Conservation (phyloP, 2,113 vertebrate species). For the Psilopogon haemacephalus region DNA sequence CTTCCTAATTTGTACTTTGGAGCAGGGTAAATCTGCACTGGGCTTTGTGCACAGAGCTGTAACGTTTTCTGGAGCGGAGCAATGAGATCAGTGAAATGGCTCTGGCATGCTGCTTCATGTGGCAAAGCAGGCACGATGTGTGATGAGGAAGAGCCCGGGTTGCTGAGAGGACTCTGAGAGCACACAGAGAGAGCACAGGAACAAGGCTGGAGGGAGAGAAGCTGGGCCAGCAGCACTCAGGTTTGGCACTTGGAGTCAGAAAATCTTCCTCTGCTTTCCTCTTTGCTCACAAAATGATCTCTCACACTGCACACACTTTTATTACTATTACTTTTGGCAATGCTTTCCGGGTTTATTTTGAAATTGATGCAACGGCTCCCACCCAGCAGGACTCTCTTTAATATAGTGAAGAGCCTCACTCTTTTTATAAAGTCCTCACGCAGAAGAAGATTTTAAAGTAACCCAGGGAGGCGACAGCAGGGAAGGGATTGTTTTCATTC, state of each 20-base stretch:
- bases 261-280: background rate
- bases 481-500: background rate
- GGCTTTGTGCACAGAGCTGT: background rate
- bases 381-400: background rate
- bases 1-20: background rate
- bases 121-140: background rate
- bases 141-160: background rate
- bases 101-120: accelerated
- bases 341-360: conserved; percentile 18
- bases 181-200: too few species aligned
- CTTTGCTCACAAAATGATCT: background rate
- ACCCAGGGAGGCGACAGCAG: accelerated
- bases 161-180: background rate
- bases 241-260: background rate
- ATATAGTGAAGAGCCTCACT: background rate
- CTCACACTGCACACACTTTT: background rate
- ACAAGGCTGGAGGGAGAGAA: background rate
- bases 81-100: background rate
- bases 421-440: background rate
- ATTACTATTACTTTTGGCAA: background rate
- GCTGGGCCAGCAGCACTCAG: background rate
- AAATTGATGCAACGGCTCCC: background rate
- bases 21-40: background rate
- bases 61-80: background rate
- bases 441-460: background rate